Evolutionary conservation across 2,888 invertebrate genomes (phyloP).

Genomic region (Oscheius onirici): DNA sequence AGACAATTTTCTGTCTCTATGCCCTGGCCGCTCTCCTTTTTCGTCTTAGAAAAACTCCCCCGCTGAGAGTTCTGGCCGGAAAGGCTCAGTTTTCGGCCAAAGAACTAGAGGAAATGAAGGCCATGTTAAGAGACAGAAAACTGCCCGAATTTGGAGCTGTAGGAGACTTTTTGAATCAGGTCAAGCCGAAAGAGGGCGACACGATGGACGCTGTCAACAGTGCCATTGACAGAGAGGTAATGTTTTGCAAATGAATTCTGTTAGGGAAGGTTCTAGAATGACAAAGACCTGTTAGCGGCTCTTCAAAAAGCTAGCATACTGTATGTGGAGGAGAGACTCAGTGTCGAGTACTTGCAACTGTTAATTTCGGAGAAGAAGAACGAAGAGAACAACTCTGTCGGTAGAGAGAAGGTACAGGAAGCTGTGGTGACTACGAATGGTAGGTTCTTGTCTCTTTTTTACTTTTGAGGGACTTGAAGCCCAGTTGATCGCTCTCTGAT

Average conservation of each 20-base stretch:
- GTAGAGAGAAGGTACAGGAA: constrained; percentile 45
- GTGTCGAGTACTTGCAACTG: constrained; percentile 36
- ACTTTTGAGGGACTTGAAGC: not conserved
- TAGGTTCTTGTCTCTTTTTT: too few relatives aligned
- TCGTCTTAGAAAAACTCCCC: constrained; percentile 76
- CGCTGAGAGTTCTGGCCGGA: constrained; percentile 81
- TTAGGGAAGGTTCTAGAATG: constrained; percentile 33
- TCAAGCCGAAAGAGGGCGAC: constrained; percentile 77
- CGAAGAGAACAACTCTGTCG: constrained; percentile 35
- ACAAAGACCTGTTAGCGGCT: constrained; percentile 39
- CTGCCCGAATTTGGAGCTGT: constrained; percentile 60
- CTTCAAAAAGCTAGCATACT: constrained; percentile 50
- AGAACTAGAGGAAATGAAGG: constrained; percentile 59
- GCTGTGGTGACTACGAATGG: constrained; percentile 47
- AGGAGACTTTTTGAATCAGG: constrained; percentile 72
- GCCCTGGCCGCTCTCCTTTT: constrained; percentile 77
- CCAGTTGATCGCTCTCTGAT: not conserved
- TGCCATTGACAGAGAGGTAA: constrained; percentile 44
- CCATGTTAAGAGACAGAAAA: constrained; percentile 57
- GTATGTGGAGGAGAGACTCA: constrained; percentile 51
- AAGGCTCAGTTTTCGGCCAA: constrained; percentile 79
- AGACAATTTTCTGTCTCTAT: constrained; percentile 80
- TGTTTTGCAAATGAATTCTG: too few relatives aligned
- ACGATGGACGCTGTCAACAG: constrained; percentile 41
- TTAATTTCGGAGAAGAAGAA: constrained; percentile 25